Percentiles rank a stretch among this genome's conserved stretches.
These are phyloP conservation scores for Cryptoblepharus egeriae DNA, from an alignment of 2,797 vertebrate genomes.

Conservation along the genomic window DNA sequence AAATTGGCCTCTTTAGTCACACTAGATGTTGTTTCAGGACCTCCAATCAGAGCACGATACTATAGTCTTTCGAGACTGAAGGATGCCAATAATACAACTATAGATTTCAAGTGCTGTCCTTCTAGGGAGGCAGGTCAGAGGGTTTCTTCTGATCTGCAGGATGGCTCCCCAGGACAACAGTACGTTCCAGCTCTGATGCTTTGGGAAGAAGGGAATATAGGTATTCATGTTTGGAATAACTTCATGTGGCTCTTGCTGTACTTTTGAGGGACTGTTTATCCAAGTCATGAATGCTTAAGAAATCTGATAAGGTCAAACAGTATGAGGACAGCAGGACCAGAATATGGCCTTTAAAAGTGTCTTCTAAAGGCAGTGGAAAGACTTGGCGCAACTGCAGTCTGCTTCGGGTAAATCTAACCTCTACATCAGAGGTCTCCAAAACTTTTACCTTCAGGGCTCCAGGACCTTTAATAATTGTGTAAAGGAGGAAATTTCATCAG, in stretches of 20 bases:
- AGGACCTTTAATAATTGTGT: no score
- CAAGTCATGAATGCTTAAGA: conserved; percentile 27
- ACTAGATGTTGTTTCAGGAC: no score
- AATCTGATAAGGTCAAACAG: conserved; percentile 34
- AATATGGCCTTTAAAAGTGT: conserved; percentile 21
- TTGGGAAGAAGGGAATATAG: neutral
- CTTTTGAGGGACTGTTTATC: conserved; percentile 26
- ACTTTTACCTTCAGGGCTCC: no score
- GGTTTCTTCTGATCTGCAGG: neutral
- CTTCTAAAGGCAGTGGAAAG: conserved; percentile 18
- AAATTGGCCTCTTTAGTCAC: no score
- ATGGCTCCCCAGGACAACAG: neutral
- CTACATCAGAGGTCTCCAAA: no score
- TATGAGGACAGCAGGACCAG: conserved; percentile 6
- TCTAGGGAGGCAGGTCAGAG: neutral
- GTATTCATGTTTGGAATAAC: neutral
- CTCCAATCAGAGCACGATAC: no score
- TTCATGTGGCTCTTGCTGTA: neutral
- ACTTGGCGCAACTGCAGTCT: neutral
- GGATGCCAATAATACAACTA: no score
- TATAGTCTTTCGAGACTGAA: no score
- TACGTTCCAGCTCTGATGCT: neutral
- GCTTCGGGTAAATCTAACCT: neutral
- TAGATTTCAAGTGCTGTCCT: neutral
- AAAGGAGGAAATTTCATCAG: no score